A percentile compares a stretch with the other conserved stretches of the same genome.
These are phyloP conservation scores for Alfaro cultratus DNA, from an alignment of 2,797 vertebrate genomes.

Conservation along the genomic window DNA sequence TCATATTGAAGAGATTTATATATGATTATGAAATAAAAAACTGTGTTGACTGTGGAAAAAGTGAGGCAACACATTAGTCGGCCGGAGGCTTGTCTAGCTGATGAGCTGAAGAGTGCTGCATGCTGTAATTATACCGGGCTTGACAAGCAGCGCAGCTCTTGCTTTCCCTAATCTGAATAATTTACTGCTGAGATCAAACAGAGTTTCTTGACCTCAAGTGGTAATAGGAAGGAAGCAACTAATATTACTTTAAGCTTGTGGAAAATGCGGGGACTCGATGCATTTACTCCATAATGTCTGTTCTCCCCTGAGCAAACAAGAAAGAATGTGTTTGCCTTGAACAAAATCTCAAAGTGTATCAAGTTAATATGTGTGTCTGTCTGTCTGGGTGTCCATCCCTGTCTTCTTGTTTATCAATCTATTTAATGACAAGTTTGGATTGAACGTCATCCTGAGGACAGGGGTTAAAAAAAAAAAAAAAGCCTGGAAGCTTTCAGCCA, in stretches of 20 bases:
- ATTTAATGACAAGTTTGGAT: background rate
- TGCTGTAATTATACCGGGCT: slow-evolving; percentile 7
- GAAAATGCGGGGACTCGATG: slow-evolving; percentile 29
- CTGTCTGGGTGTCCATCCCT: background rate
- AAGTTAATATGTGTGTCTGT: background rate
- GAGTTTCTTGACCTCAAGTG: slow-evolving; percentile 30
- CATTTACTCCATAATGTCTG: slow-evolving; percentile 33
- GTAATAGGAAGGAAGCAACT: slow-evolving; percentile 41
- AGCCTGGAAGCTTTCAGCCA: slow-evolving; percentile 17
- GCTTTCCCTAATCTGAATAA: slow-evolving; percentile 41
- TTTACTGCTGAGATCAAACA: slow-evolving; percentile 50
- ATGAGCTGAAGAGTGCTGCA: background rate
- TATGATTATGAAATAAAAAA: background rate
- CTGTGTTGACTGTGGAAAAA: background rate
- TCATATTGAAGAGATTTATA: background rate
- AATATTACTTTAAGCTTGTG: slow-evolving; percentile 28
- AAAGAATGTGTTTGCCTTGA: slow-evolving; percentile 4
- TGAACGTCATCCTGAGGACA: background rate
- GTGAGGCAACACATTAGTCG: background rate
- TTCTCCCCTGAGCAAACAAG: slow-evolving; percentile 24
- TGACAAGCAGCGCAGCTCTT: slow-evolving; percentile 34
- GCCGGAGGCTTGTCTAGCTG: slow-evolving; percentile 6
- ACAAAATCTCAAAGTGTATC: background rate
- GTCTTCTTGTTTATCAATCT: background rate
- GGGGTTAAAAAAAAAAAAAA: slow-evolving; percentile 6